phyloP scores from a whole-genome alignment of 2,113 vertebrate species.

The Bettongia penicillata region DNA sequence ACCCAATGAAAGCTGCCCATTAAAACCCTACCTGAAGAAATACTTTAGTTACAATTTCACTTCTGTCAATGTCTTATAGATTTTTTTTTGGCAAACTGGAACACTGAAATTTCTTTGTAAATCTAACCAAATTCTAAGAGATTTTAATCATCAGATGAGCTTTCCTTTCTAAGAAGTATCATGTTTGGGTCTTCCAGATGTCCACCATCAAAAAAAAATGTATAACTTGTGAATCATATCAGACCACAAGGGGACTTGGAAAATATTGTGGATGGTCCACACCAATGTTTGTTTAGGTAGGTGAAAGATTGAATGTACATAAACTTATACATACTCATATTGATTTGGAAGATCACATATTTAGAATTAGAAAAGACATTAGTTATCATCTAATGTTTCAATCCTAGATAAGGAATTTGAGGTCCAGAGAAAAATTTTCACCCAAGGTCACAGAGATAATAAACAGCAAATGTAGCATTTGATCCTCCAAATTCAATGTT shows the following conservation, averaged over 20 bases:
- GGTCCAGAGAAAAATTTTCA: not conserved
- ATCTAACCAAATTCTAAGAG: not conserved
- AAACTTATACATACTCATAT: not conserved
- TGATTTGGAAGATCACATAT: not conserved
- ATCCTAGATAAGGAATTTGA: not conserved
- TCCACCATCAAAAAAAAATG: not conserved
- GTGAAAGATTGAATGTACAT: not conserved
- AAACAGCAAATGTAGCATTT: not conserved
- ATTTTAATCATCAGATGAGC: not conserved
- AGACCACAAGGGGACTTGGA: not conserved
- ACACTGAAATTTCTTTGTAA: not conserved
- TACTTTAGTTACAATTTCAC: slow-evolving; percentile 20
- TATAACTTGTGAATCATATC: not conserved
- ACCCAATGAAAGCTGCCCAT: not conserved
- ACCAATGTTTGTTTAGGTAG: not conserved
- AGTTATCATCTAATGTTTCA: not conserved
- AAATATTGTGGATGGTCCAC: not conserved
- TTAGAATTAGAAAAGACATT: not conserved
- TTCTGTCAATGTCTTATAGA: not conserved
- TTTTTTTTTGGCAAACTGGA: not conserved
- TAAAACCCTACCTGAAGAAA: not conserved
- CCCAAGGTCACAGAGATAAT: not conserved
- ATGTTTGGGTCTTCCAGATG: not conserved
- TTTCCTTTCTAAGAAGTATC: not conserved
- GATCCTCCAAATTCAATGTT: not conserved